phyloP scores from a whole-genome alignment of 2,113 vertebrate species.

The Acanthisitta chloris region DNA sequence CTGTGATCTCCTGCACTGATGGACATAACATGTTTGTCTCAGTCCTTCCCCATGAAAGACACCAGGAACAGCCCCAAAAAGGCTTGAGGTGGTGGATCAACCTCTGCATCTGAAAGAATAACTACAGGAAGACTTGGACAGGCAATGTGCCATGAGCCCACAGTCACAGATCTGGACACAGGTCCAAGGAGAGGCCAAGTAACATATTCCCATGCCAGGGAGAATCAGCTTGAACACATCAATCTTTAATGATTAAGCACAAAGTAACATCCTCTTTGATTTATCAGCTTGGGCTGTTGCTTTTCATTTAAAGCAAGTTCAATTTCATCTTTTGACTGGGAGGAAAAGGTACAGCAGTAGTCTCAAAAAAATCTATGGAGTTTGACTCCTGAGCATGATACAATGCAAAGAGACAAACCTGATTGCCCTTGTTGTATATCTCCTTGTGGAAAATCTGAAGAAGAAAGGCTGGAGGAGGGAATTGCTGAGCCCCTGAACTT shows the following conservation, averaged over 20 bases:
- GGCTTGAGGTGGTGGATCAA: background rate
- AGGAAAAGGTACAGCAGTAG: background rate
- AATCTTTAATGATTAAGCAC: background rate
- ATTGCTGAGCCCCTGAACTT: background rate
- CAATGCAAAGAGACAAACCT: background rate
- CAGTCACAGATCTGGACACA: background rate
- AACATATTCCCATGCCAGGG: background rate
- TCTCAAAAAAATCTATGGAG: background rate
- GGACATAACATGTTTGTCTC: background rate
- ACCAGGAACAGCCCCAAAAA: background rate
- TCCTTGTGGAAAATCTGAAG: background rate
- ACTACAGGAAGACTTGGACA: background rate
- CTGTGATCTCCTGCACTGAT: no score
- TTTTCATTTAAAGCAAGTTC: background rate
- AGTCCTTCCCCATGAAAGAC: background rate
- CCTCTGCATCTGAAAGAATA: background rate
- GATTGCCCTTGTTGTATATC: rapidly evolving
- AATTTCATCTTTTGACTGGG: background rate
- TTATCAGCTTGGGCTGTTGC: background rate
- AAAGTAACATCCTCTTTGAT: background rate
- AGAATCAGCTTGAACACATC: background rate
- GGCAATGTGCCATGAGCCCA: rapidly evolving
- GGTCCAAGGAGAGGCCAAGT: background rate
- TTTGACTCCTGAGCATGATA: background rate
- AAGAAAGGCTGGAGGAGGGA: background rate